These are phyloP conservation scores for Gambusia yucatana DNA, from an alignment of 2,797 vertebrate species.

Conservation along the genomic window DNA sequence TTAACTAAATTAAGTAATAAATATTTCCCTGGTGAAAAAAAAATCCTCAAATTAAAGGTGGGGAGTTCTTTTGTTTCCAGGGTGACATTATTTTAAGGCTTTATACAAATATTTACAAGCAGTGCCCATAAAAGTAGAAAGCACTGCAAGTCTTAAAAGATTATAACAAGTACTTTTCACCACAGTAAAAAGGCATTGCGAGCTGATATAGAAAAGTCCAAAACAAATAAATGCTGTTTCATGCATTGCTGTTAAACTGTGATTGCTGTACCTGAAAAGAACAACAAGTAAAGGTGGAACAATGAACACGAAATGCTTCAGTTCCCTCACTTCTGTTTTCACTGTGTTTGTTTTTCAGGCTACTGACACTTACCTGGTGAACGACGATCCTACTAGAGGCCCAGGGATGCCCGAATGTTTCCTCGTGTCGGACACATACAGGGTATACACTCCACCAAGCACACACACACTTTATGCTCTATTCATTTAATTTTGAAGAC, in stretches of 20 bases:
- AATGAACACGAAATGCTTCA: neutral
- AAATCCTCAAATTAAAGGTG: neutral
- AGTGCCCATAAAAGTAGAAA: neutral
- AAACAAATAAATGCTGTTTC: neutral
- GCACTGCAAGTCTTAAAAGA: neutral
- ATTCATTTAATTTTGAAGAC: conserved; percentile 1
- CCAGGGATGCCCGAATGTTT: conserved; percentile 86
- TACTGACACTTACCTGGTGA: conserved; percentile 86
- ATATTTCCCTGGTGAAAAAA: neutral
- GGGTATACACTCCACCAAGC: conserved; percentile 72
- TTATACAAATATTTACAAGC: neutral
- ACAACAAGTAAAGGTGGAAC: neutral
- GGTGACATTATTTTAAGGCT: neutral
- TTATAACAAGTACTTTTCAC: neutral
- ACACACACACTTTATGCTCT: conserved; percentile 19
- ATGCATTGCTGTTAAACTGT: neutral
- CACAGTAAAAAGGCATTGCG: neutral
- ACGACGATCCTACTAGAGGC: conserved; percentile 83
- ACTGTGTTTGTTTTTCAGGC: conserved; percentile 70
- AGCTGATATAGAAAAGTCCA: neutral
- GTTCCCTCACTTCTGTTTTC: conserved; percentile 15
- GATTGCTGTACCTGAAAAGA: neutral
- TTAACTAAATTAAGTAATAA: neutral
- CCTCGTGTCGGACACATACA: conserved; percentile 86
- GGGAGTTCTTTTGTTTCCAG: neutral